Conservation (phyloP, 2,113 vertebrate species). For the Ailuropoda melanoleuca region DNA sequence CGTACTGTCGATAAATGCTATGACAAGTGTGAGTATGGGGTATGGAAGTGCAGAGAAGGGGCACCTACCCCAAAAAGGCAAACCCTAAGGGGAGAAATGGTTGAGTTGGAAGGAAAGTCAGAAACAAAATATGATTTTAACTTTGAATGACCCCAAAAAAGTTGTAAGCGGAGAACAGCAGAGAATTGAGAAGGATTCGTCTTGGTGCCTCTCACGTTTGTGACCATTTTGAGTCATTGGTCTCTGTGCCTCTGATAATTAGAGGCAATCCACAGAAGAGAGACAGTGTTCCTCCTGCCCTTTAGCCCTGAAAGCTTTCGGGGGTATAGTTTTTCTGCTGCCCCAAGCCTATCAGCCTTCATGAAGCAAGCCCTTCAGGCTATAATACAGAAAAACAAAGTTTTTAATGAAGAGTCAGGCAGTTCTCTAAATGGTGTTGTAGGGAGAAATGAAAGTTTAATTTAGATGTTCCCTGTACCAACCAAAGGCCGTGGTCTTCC, state of each 20-base stretch:
- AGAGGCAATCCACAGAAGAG: background rate
- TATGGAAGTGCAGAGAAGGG: background rate
- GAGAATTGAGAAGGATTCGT: background rate
- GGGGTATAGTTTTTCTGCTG: background rate
- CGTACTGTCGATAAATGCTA: background rate
- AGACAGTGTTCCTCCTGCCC: background rate
- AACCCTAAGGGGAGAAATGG: background rate
- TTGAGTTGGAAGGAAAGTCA: background rate
- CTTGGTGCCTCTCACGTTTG: background rate
- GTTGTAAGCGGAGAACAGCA: background rate
- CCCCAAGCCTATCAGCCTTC: background rate
- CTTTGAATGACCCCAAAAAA: background rate
- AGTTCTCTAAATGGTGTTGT: background rate
- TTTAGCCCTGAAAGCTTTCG: background rate
- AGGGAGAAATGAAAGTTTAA: background rate
- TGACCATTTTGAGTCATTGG: background rate
- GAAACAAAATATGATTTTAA: conserved; percentile 9
- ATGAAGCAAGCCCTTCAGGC: background rate
- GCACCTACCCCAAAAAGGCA: background rate
- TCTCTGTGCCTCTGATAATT: background rate
- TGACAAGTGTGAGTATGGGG: background rate
- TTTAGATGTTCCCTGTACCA: background rate
- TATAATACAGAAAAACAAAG: background rate
- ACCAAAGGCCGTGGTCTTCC: background rate
- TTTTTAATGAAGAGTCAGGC: background rate